A percentile compares a stretch with the other conserved stretches of the same genome.
Evolutionary conservation across 1,140 invertebrate genomes (phyloP).

Genomic region (Platyscapa corneri): DNA sequence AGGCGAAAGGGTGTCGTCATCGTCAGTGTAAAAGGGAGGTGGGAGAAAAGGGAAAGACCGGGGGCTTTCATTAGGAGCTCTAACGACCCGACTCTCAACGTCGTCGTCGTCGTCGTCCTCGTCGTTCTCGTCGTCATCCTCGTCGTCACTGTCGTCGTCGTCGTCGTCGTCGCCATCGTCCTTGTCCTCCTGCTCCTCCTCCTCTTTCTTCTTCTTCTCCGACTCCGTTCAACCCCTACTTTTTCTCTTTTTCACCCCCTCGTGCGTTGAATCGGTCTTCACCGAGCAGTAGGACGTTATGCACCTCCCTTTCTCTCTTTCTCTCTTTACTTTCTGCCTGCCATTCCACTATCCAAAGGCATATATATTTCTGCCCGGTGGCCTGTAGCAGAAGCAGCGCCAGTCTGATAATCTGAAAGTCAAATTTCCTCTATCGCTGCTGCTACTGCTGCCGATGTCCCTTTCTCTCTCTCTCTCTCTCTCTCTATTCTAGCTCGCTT

Average conservation of each 20-base stretch:
- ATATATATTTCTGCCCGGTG: slow-evolving; percentile 36
- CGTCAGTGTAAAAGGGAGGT: slow-evolving; percentile 5
- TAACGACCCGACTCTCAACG: slow-evolving; percentile 66
- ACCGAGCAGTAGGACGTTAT: neutral
- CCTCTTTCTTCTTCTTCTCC: slow-evolving; percentile 55
- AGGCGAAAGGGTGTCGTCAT: neutral
- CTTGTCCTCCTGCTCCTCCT: slow-evolving; percentile 18
- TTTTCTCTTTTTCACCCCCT: slow-evolving; percentile 44
- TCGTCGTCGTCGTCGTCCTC: neutral
- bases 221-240: slow-evolving; percentile 49
- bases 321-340: neutral
- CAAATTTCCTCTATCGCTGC: slow-evolving; percentile 67
- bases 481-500: neutral
- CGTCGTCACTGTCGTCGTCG: slow-evolving; percentile 6
- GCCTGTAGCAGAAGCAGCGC: slow-evolving; percentile 18
- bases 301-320: neutral
- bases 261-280: slow-evolving; percentile 35
- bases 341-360: neutral
- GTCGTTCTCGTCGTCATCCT: slow-evolving; percentile 42
- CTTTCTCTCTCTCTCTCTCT: slow-evolving; percentile 28
- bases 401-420: slow-evolving; percentile 68
- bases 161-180: neutral
- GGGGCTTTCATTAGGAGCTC: slow-evolving; percentile 68
- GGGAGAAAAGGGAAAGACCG: slow-evolving; percentile 34
- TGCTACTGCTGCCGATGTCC: neutral